These are phyloP conservation scores for Rotaria socialis DNA, from an alignment of 2,888 invertebrate genomes.

Conservation along the genomic window DNA sequence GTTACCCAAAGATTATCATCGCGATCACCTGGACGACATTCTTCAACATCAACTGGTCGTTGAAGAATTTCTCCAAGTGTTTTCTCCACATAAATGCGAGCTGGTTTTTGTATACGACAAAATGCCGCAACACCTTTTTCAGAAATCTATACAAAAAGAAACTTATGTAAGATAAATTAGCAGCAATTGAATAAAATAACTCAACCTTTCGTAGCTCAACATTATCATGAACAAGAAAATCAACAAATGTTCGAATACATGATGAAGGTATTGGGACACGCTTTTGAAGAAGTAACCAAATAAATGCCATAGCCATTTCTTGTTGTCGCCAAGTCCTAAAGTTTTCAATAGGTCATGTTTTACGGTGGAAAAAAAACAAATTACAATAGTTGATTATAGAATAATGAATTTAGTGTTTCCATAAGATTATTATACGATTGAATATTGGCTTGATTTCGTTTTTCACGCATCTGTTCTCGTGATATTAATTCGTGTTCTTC, in stretches of 20 bases:
- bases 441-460: not conserved
- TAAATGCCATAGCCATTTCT: not conserved
- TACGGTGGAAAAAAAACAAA: not conserved
- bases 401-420: not conserved
- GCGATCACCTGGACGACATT: conserved; percentile 36
- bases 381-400: not conserved
- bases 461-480: not conserved
- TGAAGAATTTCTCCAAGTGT: not conserved
- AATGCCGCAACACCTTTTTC: not conserved
- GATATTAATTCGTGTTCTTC: not conserved
- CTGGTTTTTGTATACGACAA: conserved; percentile 37
- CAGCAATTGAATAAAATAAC: too few relatives aligned
- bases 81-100: not conserved
- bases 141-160: not conserved
- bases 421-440: not conserved
- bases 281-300: not conserved
- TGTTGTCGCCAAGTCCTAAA: conserved; percentile 30
- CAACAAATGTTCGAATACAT: conserved; percentile 54
- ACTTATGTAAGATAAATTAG: too few relatives aligned
- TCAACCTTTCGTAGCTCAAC: conserved; percentile 30
- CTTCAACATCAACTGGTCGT: not conserved
- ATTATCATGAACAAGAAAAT: conserved; percentile 42
- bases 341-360: too few relatives aligned
- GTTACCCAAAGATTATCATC: conserved; percentile 40
- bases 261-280: conserved; percentile 53